Conservation (phyloP, 2,797 vertebrate genomes). For the Prionace glauca region DNA sequence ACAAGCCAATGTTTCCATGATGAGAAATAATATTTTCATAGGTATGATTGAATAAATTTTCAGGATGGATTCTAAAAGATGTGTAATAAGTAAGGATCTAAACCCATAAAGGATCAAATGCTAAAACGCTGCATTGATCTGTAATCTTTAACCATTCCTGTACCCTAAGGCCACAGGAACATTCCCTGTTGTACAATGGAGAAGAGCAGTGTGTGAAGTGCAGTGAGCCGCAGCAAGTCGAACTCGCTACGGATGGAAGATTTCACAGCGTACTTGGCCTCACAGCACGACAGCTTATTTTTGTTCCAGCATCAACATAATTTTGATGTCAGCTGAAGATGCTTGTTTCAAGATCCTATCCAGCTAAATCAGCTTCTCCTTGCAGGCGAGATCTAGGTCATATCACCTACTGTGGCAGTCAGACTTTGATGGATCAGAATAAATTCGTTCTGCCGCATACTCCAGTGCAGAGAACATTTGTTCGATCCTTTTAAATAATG, state of each 20-base stretch:
- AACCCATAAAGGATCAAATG: neutral
- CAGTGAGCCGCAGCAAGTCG: neutral
- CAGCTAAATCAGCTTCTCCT: neutral
- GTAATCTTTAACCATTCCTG: neutral
- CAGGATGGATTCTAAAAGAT: neutral
- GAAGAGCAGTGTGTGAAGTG: neutral
- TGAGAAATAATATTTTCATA: neutral
- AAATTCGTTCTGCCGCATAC: neutral
- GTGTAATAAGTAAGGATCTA: neutral
- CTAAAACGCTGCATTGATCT: neutral
- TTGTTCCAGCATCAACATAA: neutral
- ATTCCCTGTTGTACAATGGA: neutral
- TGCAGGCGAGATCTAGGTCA: constrained; percentile 18
- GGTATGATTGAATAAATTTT: neutral
- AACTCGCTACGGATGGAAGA: neutral
- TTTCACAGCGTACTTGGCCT: constrained; percentile 22
- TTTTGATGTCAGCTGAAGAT: neutral
- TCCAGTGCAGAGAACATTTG: neutral
- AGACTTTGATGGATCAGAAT: constrained; percentile 23
- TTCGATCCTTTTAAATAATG: neutral
- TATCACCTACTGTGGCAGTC: constrained; percentile 15
- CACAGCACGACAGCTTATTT: neutral
- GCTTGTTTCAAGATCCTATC: constrained; percentile 23
- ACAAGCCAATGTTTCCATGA: neutral
- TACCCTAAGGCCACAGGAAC: neutral